Base-by-base conservation (phyloP, 2,888 invertebrate genomes). In the Eupithecia dodoneata region DNA sequence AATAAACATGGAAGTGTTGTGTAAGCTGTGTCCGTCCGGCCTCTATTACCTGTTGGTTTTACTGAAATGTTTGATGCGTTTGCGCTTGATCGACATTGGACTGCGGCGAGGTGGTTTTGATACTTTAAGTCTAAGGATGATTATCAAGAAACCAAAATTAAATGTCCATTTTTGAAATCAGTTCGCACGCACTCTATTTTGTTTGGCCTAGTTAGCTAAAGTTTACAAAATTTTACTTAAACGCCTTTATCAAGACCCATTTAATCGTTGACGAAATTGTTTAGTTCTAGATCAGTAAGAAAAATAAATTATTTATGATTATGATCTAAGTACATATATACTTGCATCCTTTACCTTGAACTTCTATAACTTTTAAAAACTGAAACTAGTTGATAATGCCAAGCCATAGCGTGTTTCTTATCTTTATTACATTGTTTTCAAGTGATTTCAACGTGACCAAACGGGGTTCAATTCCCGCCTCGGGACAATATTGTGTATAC, bases 31-130 rank as follows among this genome's bases (percentile, higher is more conserved):
- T 84, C 45, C 89, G 88, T 84, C 84, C 87, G 85, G 85, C 87
- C 91, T 90, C 89, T 91, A 92, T 93, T 93, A 93, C 94, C 94
- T 93, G 94, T 92, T 91, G 91, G 92, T 90, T 92, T 90, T 89
- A 93, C 91, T 91, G 92, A 92, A 93, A 93, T 90, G 91, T 90
- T 92, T 91, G 91, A 90, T 92, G 92, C 91, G 89, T 92, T 92
- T 91, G 89, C 90, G 91, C 90, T 89, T 89, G 91, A 92, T 92
- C 91, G 93, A 91, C 90, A 89, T 83, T 81, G 76, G 84, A 88
- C 77, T 2, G 42, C 45, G 83, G 67, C 0, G 3, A 0, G 30
- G 0, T 0, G 0, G 75, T 74, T 71, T 91, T 92, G 90, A 86
- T 90, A 85, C 85, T 88, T 12, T 30, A 18, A 10, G 30, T 59